These are phyloP conservation scores for Procapra przewalskii DNA, from an alignment of 2,113 vertebrate species.

Conservation along the genomic window DNA sequence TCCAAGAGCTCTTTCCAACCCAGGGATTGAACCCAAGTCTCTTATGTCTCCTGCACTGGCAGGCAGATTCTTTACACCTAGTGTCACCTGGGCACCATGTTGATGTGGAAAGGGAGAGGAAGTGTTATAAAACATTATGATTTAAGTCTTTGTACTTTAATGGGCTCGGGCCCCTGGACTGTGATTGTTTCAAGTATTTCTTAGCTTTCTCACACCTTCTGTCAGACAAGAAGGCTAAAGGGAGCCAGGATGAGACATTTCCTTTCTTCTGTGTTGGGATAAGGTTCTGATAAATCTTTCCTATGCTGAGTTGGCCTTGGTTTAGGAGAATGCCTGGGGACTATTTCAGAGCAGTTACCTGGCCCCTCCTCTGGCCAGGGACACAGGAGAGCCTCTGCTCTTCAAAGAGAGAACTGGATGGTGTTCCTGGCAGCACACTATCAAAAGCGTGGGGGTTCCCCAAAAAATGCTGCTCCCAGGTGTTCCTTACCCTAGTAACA, in stretches of 20 bases:
- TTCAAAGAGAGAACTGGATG: neutral
- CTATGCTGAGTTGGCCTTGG: neutral
- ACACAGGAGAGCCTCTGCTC: neutral
- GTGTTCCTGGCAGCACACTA: neutral
- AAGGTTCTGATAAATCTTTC: neutral
- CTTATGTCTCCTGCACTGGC: neutral
- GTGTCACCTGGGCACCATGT: neutral
- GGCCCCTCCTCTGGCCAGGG: neutral
- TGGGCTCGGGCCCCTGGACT: neutral
- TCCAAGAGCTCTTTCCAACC: neutral
- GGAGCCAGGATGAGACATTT: too few species aligned
- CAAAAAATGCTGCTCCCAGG: rapidly evolving
- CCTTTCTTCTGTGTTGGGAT: too few species aligned
- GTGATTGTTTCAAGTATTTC: neutral
- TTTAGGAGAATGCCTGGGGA: neutral
- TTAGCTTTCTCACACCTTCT: rapidly evolving
- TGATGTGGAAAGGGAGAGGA: neutral
- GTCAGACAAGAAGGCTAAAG: neutral
- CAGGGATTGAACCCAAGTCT: neutral
- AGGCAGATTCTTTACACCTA: neutral
- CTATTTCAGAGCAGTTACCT: neutral
- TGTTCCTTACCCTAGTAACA: neutral
- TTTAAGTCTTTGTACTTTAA: too few species aligned
- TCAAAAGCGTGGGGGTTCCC: rapidly evolving
- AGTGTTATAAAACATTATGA: neutral